Conservation (phyloP, 2,888 invertebrate species). For the Schizaphis graminum region DNA sequence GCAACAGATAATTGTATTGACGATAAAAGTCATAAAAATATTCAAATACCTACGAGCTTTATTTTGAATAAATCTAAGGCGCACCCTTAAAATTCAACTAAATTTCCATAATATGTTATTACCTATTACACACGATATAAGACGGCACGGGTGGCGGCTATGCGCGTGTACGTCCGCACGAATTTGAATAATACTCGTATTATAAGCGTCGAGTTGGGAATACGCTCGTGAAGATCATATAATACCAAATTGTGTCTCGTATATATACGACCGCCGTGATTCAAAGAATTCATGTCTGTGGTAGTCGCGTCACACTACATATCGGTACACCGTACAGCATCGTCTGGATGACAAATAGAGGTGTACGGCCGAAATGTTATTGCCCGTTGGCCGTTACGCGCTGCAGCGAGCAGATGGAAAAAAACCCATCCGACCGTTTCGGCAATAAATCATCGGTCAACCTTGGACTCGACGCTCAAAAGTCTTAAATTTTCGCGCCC, state of each 20-base stretch:
- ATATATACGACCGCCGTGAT: not conserved
- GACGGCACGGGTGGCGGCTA: not conserved
- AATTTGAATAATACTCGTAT: not conserved
- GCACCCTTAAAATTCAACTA: not conserved
- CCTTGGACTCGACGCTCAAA: not conserved
- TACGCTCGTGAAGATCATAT: not conserved
- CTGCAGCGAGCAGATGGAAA: not conserved
- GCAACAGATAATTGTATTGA: not conserved
- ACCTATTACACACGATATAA: not conserved
- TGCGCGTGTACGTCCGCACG: not conserved
- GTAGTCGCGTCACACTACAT: not conserved
- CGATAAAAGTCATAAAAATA: not conserved
- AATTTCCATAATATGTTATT: not conserved
- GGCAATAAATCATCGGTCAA: constrained; percentile 20
- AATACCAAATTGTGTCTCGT: not conserved
- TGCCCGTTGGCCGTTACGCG: constrained; percentile 12
- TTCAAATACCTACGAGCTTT: not conserved
- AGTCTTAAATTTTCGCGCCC: not conserved
- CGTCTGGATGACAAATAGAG: not conserved
- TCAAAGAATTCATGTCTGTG: not conserved
- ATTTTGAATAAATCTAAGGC: not conserved
- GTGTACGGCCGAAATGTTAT: not conserved
- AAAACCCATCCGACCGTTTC: not conserved
- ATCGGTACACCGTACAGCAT: not conserved
- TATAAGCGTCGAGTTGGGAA: not conserved